Evolutionary conservation across 2,797 vertebrate genomes (phyloP).

Genomic region (Acanthornis magna): DNA sequence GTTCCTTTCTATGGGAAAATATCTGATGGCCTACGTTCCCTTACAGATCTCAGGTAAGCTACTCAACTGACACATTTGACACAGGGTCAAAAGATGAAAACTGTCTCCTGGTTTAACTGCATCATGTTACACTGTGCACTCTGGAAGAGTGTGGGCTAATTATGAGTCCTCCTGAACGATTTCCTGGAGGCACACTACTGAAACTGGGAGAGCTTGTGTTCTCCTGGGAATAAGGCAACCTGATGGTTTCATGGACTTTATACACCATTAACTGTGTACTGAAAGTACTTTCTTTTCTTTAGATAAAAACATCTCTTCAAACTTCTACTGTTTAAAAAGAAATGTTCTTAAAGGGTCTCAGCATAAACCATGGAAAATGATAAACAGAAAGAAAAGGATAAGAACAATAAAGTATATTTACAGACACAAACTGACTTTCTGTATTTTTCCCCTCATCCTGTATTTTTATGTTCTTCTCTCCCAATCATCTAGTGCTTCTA

Average conservation of each 20-base stretch:
- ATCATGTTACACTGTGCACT: conserved; percentile 38
- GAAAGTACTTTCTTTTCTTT: background rate
- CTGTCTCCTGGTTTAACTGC: conserved; percentile 41
- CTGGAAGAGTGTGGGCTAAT: conserved; percentile 33
- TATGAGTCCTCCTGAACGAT: background rate
- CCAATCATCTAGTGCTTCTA: background rate
- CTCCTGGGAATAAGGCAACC: conserved; percentile 15
- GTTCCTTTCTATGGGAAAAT: background rate
- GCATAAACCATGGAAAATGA: background rate
- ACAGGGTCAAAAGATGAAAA: conserved; percentile 50
- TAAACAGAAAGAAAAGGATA: background rate
- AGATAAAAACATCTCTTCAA: background rate
- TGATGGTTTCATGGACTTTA: background rate
- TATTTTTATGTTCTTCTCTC: background rate
- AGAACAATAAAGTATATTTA: background rate
- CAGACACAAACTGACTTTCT: background rate
- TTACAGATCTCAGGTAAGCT: conserved; percentile 27
- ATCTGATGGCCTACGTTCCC: background rate
- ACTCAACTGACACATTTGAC: conserved; percentile 13
- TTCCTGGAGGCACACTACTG: conserved; percentile 13
- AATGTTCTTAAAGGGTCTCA: background rate
- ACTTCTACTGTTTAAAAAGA: background rate
- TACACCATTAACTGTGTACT: background rate
- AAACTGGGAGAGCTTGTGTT: background rate
- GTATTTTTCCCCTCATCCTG: background rate